Evolutionary conservation across 1,140 invertebrate species (phyloP).

Genomic region (Drosophila guanche): DNA sequence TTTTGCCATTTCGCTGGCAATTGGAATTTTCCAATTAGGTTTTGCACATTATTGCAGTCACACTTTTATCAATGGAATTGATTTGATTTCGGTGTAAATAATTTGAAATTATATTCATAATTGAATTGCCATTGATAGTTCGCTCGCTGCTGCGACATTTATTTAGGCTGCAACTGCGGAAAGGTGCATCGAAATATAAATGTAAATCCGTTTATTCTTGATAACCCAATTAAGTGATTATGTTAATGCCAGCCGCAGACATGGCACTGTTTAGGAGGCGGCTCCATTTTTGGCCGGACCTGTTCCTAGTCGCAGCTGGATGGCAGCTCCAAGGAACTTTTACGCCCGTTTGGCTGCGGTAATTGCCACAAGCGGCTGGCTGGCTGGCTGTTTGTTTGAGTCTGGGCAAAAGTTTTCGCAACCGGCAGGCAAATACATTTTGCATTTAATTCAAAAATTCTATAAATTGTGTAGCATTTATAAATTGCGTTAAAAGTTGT

Average conservation of each 20-base stretch:
- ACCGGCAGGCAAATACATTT: conserved; percentile 38
- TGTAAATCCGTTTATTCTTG: conserved; percentile 53
- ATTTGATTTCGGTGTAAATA: conserved; percentile 54
- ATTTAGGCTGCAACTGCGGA: conserved; percentile 30
- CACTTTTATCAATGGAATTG: conserved; percentile 30
- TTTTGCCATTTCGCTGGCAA: conserved; percentile 8
- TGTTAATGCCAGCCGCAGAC: conserved; percentile 61
- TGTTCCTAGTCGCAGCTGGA: conserved; percentile 16
- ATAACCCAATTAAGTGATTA: conserved; percentile 68
- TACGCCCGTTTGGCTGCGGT: conserved; percentile 54
- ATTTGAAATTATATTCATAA: conserved; percentile 62
- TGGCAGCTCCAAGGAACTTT: conserved; percentile 43
- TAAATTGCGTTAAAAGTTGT: conserved; percentile 79
- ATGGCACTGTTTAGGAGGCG: conserved; percentile 32
- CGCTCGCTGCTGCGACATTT: conserved; percentile 7
- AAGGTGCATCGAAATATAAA: conserved; percentile 31
- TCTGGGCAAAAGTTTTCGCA: conserved; percentile 43
- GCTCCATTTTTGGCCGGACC: neutral
- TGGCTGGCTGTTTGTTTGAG: conserved; percentile 61
- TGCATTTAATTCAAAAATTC: conserved; percentile 74
- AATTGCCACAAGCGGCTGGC: conserved; percentile 62
- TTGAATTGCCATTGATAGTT: conserved; percentile 60
- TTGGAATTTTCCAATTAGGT: conserved; percentile 39
- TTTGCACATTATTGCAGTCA: conserved; percentile 13
- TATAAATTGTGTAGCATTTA: conserved; percentile 76